Conservation (phyloP, 1,140 invertebrate genomes). For the Nasonia vitripennis region DNA sequence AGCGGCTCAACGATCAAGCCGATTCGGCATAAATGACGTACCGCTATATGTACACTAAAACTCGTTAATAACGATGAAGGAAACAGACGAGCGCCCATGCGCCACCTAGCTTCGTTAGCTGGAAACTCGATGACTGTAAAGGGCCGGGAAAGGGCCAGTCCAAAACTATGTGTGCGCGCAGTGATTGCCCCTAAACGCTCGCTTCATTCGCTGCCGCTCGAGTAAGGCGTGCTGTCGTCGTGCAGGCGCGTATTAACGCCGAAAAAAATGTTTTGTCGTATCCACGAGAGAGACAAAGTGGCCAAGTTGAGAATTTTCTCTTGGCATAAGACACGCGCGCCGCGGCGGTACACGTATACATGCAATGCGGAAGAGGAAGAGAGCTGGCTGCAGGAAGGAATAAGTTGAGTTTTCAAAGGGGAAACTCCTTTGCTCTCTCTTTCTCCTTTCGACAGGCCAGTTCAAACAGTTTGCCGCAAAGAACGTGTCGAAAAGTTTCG, state of each 20-base stretch:
- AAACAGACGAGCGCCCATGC: too few relatives aligned
- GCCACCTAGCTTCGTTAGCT: too few relatives aligned
- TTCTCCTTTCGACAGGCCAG: constrained; percentile 32
- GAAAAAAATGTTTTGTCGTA: constrained; percentile 1
- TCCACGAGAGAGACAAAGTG: neutral
- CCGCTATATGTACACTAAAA: too few relatives aligned
- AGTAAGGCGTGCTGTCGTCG: constrained; percentile 33
- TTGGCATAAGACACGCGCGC: neutral
- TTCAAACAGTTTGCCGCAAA: constrained; percentile 45
- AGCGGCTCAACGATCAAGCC: too few relatives aligned
- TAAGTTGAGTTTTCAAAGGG: constrained; percentile 26
- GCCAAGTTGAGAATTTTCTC: neutral
- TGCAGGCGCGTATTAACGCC: constrained; percentile 3
- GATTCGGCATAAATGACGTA: too few relatives aligned
- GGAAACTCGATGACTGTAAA: too few relatives aligned
- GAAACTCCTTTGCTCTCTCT: neutral
- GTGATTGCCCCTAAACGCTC: constrained; percentile 45
- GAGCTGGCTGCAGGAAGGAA: neutral
- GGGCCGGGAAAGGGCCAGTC: too few relatives aligned
- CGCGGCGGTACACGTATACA: neutral
- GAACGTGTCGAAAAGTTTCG: constrained; percentile 43
- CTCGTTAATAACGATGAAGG: too few relatives aligned
- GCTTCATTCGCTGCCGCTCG: constrained; percentile 10
- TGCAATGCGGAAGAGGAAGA: neutral
- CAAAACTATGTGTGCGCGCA: neutral